Base-by-base conservation (phyloP, 37 sponge, comb jelly and placozoan species). In the Bolinopsis microptera region DNA sequence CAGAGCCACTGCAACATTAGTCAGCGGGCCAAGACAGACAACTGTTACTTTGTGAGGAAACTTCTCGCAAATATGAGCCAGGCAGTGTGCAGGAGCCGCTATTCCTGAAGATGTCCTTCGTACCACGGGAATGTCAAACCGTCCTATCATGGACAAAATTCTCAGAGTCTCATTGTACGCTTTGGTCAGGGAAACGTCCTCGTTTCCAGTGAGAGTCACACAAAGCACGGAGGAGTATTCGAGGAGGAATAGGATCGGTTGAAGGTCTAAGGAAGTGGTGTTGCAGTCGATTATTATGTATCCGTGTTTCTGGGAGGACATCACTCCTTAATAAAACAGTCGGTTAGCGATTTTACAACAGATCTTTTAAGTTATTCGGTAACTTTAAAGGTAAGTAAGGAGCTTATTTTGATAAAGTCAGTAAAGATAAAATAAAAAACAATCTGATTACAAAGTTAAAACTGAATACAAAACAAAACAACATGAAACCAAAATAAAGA, bases 231-330 rank as follows among this genome's bases (percentile, higher is more conserved):
- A 72, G 75, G 75, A 72, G 75, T 30, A 72, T 72, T 72, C 75
- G 5, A 72, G 75, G 31, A 28, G 31, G 31, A 72, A 72, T 5
- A 72, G 26, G 75, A 72, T 5, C 3, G 75, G 31, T 21, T 72
- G 75, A n/a, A 72, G 75, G 31, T 72, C 75, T 5, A 72, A 3
- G 26, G 75, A 72, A 3, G 75, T 72, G 3, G 75, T 28, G 31
- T 72, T 72, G 31, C 75, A 72, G 75, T 72, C 75, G 5, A 72
- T 30, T 5, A 72, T 72, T 23, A 72, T 72, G 75, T 72, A 72
- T 3, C 75, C 75, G 18, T 28, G 75, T 72, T 72, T 72, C 18
- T 28, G 75, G 18, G 26, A 72, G 31, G 3, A 21, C 75, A 72
- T 72, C 5, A 13, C 61, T 48, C 13, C 61, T 48, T 5, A 13